Evolutionary conservation across 2,888 invertebrate species (phyloP).

Genomic region (Clunio marinus): DNA sequence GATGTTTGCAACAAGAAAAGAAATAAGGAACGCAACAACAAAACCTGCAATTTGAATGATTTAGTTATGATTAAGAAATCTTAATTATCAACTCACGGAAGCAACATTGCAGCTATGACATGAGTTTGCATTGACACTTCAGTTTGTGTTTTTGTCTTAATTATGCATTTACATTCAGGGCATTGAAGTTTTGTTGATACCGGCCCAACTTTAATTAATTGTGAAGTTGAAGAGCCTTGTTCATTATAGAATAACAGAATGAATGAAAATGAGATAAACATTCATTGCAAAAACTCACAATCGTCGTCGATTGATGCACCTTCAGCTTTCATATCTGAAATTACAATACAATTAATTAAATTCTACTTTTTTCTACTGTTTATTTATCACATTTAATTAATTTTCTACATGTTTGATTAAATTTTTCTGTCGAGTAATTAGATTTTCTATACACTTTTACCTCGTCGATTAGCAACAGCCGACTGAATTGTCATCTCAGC

Average conservation of each 20-base stretch:
- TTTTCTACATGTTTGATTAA: no score
- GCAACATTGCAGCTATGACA: conserved; percentile 6
- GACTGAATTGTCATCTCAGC: no score
- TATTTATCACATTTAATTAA: no score
- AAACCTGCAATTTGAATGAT: not conserved
- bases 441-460: no score
- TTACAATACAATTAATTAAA: no score
- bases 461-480: no score
- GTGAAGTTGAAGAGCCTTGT: no score
- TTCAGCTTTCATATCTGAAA: conserved; percentile 2
- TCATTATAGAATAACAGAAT: not conserved
- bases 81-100: not conserved
- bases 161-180: not conserved
- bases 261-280: not conserved
- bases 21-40: conserved; percentile 13
- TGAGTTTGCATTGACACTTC: conserved; percentile 8
- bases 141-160: not conserved
- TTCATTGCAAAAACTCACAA: not conserved
- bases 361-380: no score
- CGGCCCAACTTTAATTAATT: not conserved
- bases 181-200: not conserved
- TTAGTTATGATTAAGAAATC: no score
- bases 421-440: no score
- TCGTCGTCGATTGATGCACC: not conserved
- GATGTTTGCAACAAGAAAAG: not conserved